Base-by-base conservation (phyloP, 53 echinoderm and acorn worm genomes). In the Holothuria leucospilota region DNA sequence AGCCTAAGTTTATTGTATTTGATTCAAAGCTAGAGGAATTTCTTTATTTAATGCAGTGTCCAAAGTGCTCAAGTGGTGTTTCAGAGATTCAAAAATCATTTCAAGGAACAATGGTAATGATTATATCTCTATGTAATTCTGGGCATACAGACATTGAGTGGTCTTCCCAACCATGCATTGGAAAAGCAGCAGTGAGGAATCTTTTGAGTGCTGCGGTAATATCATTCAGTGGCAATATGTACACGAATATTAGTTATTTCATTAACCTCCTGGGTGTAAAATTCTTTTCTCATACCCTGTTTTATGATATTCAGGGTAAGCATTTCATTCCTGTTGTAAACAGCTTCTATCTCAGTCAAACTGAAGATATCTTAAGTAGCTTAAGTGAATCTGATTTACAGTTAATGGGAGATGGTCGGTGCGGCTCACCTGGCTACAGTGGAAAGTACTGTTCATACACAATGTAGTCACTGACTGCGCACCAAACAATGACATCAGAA, bases 401-500 rank as follows among this genome's bases (percentile, higher is more conserved):
- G 80, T 79, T 25, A 20, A 74, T 58, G 0, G 87, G 87, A 63
- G 78, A 87, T 87, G 86, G 77, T 12, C 26, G 78, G 46, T 87
- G 87, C 62, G 82, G 68, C 34, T 69, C 88, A 25, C 77, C 56
- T 10, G 82, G 71, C 18, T 56, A 52, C 62, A 88, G 40, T 88
- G 88, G 70, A 24, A 89, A 84, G 63, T 89, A 51, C 23, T 41
- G 73, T 30, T 81, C 81, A 2, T 87, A 87, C 58, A 81, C 88
- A 6, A 29, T 80, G n/a, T 65, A 81, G 34, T 20, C 63, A 8
- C 41, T 64, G 51, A 29, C n/a, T 9, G 51, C 67, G 10, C 68
- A 77, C 28, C 39, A 65, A 28, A 65, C 81, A 41, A 14, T 87
- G 12, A 23, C 27, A 15, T 38, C 62, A 24, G 81, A 20, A 9